A percentile compares a stretch with the other conserved stretches of the same genome.
These are phyloP conservation scores for Yponomeuta plumbellus DNA, from an alignment of 2,888 invertebrate genomes.

Conservation along the genomic window DNA sequence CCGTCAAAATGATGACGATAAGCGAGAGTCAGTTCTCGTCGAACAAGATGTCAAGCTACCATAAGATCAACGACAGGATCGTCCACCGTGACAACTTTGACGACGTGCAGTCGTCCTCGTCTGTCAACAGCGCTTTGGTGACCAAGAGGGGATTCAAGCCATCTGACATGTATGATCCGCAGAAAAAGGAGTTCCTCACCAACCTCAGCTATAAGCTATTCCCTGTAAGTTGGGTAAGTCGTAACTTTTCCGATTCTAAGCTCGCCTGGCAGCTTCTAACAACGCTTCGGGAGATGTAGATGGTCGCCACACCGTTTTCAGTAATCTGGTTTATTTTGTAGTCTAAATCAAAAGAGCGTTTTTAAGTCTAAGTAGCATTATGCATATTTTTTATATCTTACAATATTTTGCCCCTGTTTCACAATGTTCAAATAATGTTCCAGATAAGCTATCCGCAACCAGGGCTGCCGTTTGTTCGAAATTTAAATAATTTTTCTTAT, in stretches of 20 bases:
- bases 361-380: no score
- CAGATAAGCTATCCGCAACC: no score
- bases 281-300: not conserved
- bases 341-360: not conserved
- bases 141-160: slow-evolving; percentile 88
- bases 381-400: no score
- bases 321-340: not conserved
- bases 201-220: slow-evolving; percentile 88
- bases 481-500: no score
- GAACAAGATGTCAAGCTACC: slow-evolving; percentile 69
- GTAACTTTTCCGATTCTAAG: slow-evolving; percentile 18
- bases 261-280: slow-evolving; percentile 8
- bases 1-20: slow-evolving; percentile 68
- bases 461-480: no score
- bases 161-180: slow-evolving; percentile 89
- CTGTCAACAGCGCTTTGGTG: slow-evolving; percentile 78
- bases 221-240: slow-evolving; percentile 88
- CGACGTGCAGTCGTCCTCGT: slow-evolving; percentile 67
- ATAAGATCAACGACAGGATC: slow-evolving; percentile 67
- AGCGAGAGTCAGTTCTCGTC: slow-evolving; percentile 73
- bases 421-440: no score
- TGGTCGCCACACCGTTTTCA: not conserved
- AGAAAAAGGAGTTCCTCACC: slow-evolving; percentile 86
- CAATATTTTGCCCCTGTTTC: no score
- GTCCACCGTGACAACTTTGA: slow-evolving; percentile 67